Base-by-base conservation (phyloP, 2,113 vertebrate species). In the Micronycteris hirsuta region DNA sequence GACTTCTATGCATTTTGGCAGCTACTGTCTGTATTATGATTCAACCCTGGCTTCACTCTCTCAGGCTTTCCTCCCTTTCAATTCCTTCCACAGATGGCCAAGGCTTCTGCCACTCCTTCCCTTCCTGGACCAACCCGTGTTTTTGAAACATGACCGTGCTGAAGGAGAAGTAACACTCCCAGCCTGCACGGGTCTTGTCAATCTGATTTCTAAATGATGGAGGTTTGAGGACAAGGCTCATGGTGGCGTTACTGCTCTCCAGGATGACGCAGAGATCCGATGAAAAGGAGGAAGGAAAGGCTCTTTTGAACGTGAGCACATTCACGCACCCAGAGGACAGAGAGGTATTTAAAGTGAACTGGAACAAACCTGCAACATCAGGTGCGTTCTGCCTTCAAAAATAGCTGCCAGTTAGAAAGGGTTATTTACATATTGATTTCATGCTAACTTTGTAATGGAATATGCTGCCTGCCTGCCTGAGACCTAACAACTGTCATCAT, bases 361-460 rank as follows among this genome's bases (percentile, higher is more conserved):
- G 95, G 97, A 98, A 98, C 96, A 96, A 97, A 97, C 97, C 97
- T 96, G 96, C 96, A 97, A 97, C 97, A 97, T 97, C 97, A 97
- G 97, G 97, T 97, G 97, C 98, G 54, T 98, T 97, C 97, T 97
- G 97, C 97, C 97, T 98, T 98, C 97, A 98, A 98, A 97, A 95
- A 89, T 41, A 93, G 93, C 97, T 98, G 95, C 67, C 97, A 97
- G 97, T 98, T 98, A 98, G 89, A 97, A 97, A 89, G 96, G 96
- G 82, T 95, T 97, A 95, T 97, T 98, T 97, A 96, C 92, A 97
- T 95, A 97, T 94, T 91, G 96, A 91, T 97, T 95, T 97, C 97
- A 94, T 94, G 97, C 95, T 98, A 97, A 98, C 92, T 98, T 96
- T 96, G 93, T 97, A 97, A 95, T 5, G 96, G 96, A 97, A 96